Conservation (phyloP, 1,140 invertebrate genomes). For the Caenorhabditis latens region DNA sequence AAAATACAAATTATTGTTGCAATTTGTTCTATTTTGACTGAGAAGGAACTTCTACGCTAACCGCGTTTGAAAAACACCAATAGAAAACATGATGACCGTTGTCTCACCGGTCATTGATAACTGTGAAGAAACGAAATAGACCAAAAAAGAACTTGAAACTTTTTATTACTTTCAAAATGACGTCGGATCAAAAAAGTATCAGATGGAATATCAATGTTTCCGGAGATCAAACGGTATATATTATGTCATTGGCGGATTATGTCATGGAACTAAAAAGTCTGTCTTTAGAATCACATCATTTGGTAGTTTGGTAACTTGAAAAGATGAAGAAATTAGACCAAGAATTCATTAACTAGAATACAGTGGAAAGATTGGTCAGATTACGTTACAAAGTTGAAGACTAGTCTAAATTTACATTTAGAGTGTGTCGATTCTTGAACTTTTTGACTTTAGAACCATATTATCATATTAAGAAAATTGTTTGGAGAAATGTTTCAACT, state of each 20-base stretch:
- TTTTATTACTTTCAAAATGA: conserved; percentile 5
- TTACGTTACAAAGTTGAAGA: no score
- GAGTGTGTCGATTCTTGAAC: no score
- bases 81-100: background rate
- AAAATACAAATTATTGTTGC: background rate
- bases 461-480: no score
- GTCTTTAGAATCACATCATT: background rate
- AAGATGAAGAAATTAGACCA: no score
- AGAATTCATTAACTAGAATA: no score
- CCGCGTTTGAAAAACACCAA: background rate
- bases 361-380: no score
- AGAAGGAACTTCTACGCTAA: background rate
- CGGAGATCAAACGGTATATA: background rate
- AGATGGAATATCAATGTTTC: background rate
- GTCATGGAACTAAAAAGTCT: background rate
- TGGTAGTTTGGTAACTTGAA: no score
- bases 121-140: background rate
- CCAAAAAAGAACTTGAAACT: background rate
- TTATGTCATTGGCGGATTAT: background rate
- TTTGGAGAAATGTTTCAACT: no score
- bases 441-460: no score
- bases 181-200: conserved; percentile 48
- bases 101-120: conserved; percentile 44
- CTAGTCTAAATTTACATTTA: no score
- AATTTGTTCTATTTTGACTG: background rate